phyloP scores from a whole-genome alignment of 2,888 invertebrate species.

The Scaptomyza caliginosa region DNA sequence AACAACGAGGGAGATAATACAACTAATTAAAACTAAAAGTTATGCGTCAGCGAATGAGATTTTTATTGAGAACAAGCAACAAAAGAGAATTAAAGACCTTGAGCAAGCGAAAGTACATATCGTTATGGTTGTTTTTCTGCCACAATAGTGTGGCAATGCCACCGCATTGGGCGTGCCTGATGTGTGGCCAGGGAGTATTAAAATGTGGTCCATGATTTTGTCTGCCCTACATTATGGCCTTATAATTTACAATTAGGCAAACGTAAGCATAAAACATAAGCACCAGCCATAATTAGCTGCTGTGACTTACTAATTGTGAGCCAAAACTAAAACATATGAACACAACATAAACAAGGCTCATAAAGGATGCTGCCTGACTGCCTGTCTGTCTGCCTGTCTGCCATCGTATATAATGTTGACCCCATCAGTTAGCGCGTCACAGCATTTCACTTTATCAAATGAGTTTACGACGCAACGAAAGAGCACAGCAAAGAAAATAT shows the following conservation, averaged over 20 bases:
- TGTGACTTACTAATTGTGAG: constrained; percentile 56
- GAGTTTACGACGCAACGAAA: constrained; percentile 30
- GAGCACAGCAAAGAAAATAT: not conserved
- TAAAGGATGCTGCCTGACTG: constrained; percentile 1
- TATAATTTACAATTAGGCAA: constrained; percentile 77
- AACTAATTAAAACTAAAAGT: constrained; percentile 79
- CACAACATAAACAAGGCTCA: constrained; percentile 30
- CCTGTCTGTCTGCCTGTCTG: no score
- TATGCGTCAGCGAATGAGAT: constrained; percentile 79
- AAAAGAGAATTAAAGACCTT: constrained; percentile 7
- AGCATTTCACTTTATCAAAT: constrained; percentile 28
- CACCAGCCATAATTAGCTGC: constrained; percentile 62
- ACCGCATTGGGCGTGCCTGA: constrained; percentile 33
- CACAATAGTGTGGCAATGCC: not conserved
- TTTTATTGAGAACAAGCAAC: constrained; percentile 68
- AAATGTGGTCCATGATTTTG: constrained; percentile 48
- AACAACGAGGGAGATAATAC: constrained; percentile 77
- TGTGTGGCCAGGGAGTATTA: constrained; percentile 66
- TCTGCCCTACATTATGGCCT: constrained; percentile 61
- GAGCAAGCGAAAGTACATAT: not conserved
- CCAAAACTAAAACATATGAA: constrained; percentile 54
- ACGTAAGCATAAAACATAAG: constrained; percentile 67
- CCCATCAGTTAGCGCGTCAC: constrained; percentile 46
- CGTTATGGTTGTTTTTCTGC: not conserved
- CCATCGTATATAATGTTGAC: constrained; percentile 27